These are phyloP conservation scores for Tragulus kanchil DNA, from an alignment of 2,113 vertebrate species.

Conservation along the genomic window DNA sequence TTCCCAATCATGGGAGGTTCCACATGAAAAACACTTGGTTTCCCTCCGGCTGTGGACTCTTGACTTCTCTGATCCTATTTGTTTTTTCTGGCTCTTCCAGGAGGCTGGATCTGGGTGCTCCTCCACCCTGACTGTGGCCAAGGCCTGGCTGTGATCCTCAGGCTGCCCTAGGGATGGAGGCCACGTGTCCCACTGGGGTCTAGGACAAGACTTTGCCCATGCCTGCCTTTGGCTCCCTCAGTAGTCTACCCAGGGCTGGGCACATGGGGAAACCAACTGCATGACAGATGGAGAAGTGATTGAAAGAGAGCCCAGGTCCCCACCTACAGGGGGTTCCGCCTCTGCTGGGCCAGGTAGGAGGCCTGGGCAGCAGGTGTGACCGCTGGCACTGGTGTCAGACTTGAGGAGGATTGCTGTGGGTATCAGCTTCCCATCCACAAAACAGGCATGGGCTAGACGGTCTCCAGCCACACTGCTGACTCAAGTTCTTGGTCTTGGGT, in stretches of 20 bases:
- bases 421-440: rapidly evolving
- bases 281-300: neutral
- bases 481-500: neutral
- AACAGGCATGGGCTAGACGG: neutral
- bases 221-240: neutral
- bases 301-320: neutral
- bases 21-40: rapidly evolving
- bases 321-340: neutral
- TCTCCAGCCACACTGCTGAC: rapidly evolving
- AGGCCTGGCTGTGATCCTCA: neutral
- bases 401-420: rapidly evolving
- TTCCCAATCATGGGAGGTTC: neutral
- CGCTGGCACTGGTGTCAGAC: neutral
- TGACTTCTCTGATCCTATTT: neutral
- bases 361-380: too few relatives aligned
- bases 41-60: rapidly evolving
- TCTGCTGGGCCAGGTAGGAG: neutral
- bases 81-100: neutral
- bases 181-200: neutral
- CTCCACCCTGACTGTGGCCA: neutral
- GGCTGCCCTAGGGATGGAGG: neutral
- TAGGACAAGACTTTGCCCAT: too few relatives aligned
- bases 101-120: neutral
- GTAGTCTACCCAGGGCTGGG: neutral
- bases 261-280: neutral